Conservation (phyloP, 2,888 invertebrate species). For the Choreutis nemorana region DNA sequence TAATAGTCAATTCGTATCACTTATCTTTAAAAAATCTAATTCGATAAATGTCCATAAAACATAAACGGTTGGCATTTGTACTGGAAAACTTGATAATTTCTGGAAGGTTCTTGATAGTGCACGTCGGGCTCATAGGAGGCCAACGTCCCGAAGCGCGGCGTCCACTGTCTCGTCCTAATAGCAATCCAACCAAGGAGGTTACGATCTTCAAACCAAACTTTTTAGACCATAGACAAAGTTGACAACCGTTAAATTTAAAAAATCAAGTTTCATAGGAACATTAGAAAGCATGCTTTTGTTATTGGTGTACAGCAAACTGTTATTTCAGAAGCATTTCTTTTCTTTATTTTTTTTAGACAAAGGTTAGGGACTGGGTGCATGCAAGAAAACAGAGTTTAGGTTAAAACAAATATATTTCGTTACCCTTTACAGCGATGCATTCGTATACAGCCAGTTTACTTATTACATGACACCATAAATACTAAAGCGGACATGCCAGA, state of each 20-base stretch:
- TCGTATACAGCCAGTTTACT: conserved; percentile 47
- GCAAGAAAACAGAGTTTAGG: conserved; percentile 61
- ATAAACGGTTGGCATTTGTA: not conserved
- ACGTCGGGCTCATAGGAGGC: conserved; percentile 74
- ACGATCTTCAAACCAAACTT: too few species aligned
- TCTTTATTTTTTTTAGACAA: too few species aligned
- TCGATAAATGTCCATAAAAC: not conserved
- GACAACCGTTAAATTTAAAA: too few species aligned
- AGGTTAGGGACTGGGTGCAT: conserved; percentile 40
- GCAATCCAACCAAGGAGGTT: too few species aligned
- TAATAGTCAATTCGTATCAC: too few species aligned
- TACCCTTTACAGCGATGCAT: conserved; percentile 49
- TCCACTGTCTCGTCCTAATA: conserved; percentile 90
- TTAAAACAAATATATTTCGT: conserved; percentile 55
- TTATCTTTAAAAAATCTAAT: not conserved
- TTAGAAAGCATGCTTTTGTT: too few species aligned
- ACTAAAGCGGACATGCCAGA: too few species aligned
- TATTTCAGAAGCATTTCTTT: too few species aligned
- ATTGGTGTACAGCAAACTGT: too few species aligned
- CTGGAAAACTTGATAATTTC: conserved; percentile 1
- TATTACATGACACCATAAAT: too few species aligned
- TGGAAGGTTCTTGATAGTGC: conserved; percentile 13
- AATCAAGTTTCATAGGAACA: too few species aligned
- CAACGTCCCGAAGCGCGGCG: conserved; percentile 92
- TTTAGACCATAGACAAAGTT: too few species aligned